Base-by-base conservation (phyloP, 1,140 invertebrate species). In the Pectinophora gossypiella region DNA sequence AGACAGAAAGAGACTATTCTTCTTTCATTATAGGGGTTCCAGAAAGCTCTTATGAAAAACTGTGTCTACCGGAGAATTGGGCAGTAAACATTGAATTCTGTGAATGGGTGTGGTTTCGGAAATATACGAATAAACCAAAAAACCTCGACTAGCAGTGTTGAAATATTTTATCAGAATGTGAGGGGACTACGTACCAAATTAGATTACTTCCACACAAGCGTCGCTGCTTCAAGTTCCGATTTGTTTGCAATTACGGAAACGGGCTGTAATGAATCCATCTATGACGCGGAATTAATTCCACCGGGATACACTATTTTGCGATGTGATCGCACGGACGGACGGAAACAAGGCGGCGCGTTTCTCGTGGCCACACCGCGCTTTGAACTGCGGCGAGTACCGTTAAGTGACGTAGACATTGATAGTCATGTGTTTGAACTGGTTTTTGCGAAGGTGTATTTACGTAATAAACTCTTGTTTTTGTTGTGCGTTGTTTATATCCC, bases 21-120 rank as follows among this genome's bases (percentile, higher is more conserved):
- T 38, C 36, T n/a, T 38, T 38, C 13, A 38, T 7, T 10, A 38
- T 55, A 19, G 40, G 40, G 21, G 27, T 55, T 18, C 54, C 54
- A 18, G 42, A 49, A 46, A 55, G 54, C 35, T 18, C 19, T 19
- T 55, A 55, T 18, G 54, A 46, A n/a, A 45, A 42, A 20, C 23
- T 50, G 38, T 44, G 54, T 22, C 20, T 45, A 13, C 48, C 47
- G 9, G 42, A 49, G 19, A 45, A 18, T 9, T 55, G 47, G 54
- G 21, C 47, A 18, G 22, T 55, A 16, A 49, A 55, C 22, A 23
- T 55, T 22, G 53, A 55, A 45, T 49, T 49, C n/a, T n/a, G n/a
- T n/a, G n/a, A n/a, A n/a, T n/a, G n/a, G n/a, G n/a, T n/a, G n/a
- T n/a, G n/a, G n/a, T 36, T 56, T 56, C 48, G 54, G 0, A 51